Evolutionary conservation across 2,113 vertebrate species (phyloP), one percentile per base, ranked within the genome.

Genomic region (Colinus virginianus): DNA sequence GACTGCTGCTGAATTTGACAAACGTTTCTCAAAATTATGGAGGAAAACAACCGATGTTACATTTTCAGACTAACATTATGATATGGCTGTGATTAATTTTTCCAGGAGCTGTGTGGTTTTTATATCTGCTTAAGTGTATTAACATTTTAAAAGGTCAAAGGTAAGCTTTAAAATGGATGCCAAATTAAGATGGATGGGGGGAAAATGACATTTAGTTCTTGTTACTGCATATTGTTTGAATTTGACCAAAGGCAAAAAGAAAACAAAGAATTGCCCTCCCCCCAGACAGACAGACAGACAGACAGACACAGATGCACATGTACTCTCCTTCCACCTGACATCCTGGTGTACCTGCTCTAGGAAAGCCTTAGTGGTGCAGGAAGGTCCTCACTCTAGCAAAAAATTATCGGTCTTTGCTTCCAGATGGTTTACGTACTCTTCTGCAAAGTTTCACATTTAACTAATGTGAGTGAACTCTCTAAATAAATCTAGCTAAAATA

Each of bases 171-270:
- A 95, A 96, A 95, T 96, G 95, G 91, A 93, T 88, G 79, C 85
- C 91, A 96, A 95, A 96, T 96, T 91, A 94, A 96, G 93, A 96
- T 94, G 88, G 95, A 95, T 96, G 88, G 96, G 76, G 84, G 89
- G 95, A 95, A 91, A 97, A 96, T 90, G 95, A 91, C 94, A 94
- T 96, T 97, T 94, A 94, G 77, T 93, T 94, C 96, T 90, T 96
- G 89, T 95, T 97, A 96, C 90, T 92, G 96, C 93, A 84, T 74
- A 79, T 93, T 93, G 90, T 95, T 91, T 96, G 90, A 84, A 93
- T 97, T 90, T 96, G 97, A 97, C 97, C 97, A 94, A 93, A 97
- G 95, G 90, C 96, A 96, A 97, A 97, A 96, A 62, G 94, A 96
- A 96, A 96, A 95, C 92, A 94, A 91, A 95, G 95, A 86, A 42